Percentiles rank a stretch among this genome's conserved stretches.
These are phyloP conservation scores for Galago senegalensis DNA, from an alignment of 2,797 vertebrate genomes.

Conservation along the genomic window DNA sequence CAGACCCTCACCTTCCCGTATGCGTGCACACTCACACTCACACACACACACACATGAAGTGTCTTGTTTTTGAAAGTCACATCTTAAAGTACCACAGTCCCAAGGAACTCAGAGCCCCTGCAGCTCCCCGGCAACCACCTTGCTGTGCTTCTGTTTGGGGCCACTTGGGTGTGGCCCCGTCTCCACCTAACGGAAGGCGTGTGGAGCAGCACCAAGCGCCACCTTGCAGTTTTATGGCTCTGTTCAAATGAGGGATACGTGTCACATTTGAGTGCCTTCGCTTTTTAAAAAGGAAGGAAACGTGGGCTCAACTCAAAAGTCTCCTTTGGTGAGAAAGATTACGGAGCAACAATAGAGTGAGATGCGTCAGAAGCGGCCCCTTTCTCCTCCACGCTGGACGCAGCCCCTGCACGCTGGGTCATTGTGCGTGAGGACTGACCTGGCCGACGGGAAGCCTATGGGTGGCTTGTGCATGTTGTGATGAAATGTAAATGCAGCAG, in stretches of 20 bases:
- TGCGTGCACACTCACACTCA: too few species aligned
- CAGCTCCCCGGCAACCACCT: rapidly evolving
- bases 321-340: conserved; percentile 78
- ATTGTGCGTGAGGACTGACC: conserved; percentile 58
- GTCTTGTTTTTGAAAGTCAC: not conserved
- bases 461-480: conserved; percentile 85
- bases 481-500: conserved; percentile 93
- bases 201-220: not conserved
- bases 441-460: conserved; percentile 56
- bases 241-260: not conserved
- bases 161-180: not conserved
- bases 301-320: conserved; percentile 45
- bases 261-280: not conserved
- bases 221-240: not conserved
- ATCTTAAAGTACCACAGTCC: not conserved
- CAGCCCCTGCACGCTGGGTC: not conserved
- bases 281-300: conserved; percentile 35
- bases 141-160: not conserved
- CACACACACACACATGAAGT: not conserved
- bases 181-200: rapidly evolving
- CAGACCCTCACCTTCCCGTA: not conserved
- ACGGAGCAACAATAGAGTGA: not conserved
- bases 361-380: conserved; percentile 35
- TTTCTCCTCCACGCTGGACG: conserved; percentile 16
- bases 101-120: not conserved